Evolutionary conservation across 2,888 invertebrate species (phyloP).

Genomic region (Strigamia maritima): DNA sequence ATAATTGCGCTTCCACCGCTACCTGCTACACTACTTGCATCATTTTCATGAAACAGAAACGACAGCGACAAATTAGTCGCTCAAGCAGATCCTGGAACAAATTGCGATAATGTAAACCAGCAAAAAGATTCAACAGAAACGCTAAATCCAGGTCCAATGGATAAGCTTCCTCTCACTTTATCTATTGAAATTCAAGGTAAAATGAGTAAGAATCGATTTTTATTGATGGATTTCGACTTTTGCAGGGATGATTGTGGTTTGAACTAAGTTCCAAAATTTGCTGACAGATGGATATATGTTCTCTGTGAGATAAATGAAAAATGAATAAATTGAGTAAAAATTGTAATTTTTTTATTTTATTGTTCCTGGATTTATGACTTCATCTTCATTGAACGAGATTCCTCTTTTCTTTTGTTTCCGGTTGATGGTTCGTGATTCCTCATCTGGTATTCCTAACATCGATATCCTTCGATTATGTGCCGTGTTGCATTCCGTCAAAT

Average conservation of each 20-base stretch:
- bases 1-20: conserved; percentile 41
- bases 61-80: conserved; percentile 55
- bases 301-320: conserved; percentile 58
- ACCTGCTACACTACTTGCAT: conserved; percentile 45
- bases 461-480: no score
- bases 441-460: no score
- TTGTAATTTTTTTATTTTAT: not conserved
- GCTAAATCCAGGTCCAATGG: not conserved
- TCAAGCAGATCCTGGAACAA: conserved; percentile 80
- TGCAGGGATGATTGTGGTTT: conserved; percentile 87
- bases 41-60: conserved; percentile 53
- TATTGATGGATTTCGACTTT: conserved; percentile 46
- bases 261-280: conserved; percentile 89
- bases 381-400: conserved; percentile 88
- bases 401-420: conserved; percentile 70
- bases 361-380: conserved; percentile 86
- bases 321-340: not conserved
- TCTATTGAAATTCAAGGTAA: conserved; percentile 50
- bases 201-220: no score
- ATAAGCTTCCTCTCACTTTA: conserved; percentile 55
- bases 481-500: conserved; percentile 98
- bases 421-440: conserved; percentile 58
- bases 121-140: not conserved
- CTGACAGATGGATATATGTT: conserved; percentile 97
- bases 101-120: conserved; percentile 51